Conservation (phyloP, 2,113 vertebrate genomes). For the Hippocampus mohnikei region DNA sequence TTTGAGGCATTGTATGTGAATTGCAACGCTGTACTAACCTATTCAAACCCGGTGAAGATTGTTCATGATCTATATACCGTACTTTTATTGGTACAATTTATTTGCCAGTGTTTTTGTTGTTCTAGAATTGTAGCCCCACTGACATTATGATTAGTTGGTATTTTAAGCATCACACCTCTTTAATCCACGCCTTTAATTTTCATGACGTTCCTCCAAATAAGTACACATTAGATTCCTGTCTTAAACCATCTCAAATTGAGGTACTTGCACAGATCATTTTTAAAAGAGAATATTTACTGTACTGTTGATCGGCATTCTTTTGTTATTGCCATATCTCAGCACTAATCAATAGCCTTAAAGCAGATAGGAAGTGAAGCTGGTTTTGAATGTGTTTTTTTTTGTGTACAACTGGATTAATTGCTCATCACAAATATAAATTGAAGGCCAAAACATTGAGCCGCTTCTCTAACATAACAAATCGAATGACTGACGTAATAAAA, state of each 20-base stretch:
- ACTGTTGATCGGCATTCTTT: slow-evolving; percentile 29
- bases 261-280: slow-evolving; percentile 67
- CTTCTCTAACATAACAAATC: slow-evolving; percentile 40
- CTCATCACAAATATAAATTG: slow-evolving; percentile 34
- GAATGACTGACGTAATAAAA: slow-evolving; percentile 42
- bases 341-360: slow-evolving; percentile 46
- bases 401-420: slow-evolving; percentile 29
- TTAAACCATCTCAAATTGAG: slow-evolving; percentile 60
- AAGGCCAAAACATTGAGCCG: slow-evolving; percentile 59
- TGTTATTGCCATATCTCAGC: slow-evolving; percentile 36
- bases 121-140: slow-evolving; percentile 11
- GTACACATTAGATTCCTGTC: slow-evolving; percentile 39
- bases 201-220: not conserved
- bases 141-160: slow-evolving; percentile 2
- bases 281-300: slow-evolving; percentile 33
- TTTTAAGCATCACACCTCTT: not conserved
- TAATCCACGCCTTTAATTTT: not conserved
- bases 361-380: slow-evolving; percentile 21
- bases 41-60: slow-evolving; percentile 15
- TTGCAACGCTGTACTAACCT: slow-evolving; percentile 7
- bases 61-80: slow-evolving; percentile 1
- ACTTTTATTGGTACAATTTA: not conserved
- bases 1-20: slow-evolving; percentile 16
- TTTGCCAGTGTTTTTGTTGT: slow-evolving; percentile 8
- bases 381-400: slow-evolving; percentile 43